Evolutionary conservation across 30 jellyfish, hydroid and myxozoan species (phyloP).

Genomic region (Pseudorhiza aurosa): DNA sequence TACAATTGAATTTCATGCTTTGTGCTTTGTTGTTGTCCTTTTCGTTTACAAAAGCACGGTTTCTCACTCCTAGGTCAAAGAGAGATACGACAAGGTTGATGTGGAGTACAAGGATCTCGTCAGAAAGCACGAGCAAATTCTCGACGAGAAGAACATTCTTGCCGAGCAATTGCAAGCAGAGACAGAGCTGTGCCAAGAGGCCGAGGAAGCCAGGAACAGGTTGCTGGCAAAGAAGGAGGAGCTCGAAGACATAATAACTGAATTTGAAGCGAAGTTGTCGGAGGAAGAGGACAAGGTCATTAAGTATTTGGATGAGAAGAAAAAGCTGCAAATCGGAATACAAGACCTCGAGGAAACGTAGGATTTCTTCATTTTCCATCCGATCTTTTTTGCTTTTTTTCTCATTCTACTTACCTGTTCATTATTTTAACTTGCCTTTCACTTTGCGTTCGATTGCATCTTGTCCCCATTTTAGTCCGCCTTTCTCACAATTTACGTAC

Average conservation of each 20-base stretch:
- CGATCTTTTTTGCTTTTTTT: neutral
- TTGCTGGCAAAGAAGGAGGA: slow-evolving; percentile 81
- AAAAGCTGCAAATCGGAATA: slow-evolving; percentile 91
- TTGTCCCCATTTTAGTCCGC: too few species aligned
- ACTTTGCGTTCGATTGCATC: too few species aligned
- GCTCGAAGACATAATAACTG: slow-evolving; percentile 93
- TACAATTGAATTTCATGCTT: too few species aligned
- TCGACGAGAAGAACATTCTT: slow-evolving; percentile 85
- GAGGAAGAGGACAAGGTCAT: slow-evolving; percentile 94
- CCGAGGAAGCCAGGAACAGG: slow-evolving; percentile 93
- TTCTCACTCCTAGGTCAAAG: slow-evolving; percentile 65
- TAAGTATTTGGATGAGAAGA: slow-evolving; percentile 81
- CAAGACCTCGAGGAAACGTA: slow-evolving; percentile 97
- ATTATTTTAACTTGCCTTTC: too few species aligned
- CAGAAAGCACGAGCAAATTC: slow-evolving; percentile 77
- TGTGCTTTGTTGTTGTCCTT: too few species aligned
- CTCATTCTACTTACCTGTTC: too few species aligned
- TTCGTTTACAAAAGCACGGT: too few species aligned
- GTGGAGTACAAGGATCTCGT: slow-evolving; percentile 75
- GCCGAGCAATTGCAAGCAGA: slow-evolving; percentile 98
- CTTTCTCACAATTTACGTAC: too few species aligned
- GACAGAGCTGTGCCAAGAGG: slow-evolving; percentile 97
- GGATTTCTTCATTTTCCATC: neutral
- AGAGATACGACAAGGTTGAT: slow-evolving; percentile 80
- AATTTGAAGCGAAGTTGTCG: slow-evolving; percentile 76